phyloP scores from a whole-genome alignment of 2,888 invertebrate genomes.

The Sclerodermus sp. region DNA sequence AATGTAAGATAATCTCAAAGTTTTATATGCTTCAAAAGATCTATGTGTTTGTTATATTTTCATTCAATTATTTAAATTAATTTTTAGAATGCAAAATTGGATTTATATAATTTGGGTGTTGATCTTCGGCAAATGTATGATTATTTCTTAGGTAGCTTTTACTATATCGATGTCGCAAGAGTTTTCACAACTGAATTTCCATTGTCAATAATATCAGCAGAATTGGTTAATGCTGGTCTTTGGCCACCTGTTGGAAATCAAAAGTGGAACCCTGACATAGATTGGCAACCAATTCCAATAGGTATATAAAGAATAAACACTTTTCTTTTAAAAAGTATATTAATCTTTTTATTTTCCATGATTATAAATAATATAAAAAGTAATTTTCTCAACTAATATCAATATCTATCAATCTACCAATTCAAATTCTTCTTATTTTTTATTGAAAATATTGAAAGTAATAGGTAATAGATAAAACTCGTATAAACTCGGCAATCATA shows the following conservation, averaged over 20 bases:
- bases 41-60: not conserved
- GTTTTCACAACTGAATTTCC: conserved; percentile 70
- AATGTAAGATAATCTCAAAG: conserved; percentile 26
- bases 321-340: too few relatives aligned
- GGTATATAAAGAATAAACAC: conserved; percentile 12
- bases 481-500: too few relatives aligned
- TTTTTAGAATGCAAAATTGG: conserved; percentile 63
- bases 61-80: conserved; percentile 5
- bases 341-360: too few relatives aligned
- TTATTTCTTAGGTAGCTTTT: conserved; percentile 58
- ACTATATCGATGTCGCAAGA: conserved; percentile 47
- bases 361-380: too few relatives aligned
- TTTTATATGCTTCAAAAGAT: not conserved
- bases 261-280: conserved; percentile 62
- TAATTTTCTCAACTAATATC: not conserved
- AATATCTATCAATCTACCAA: conserved; percentile 19
- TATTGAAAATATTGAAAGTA: too few relatives aligned
- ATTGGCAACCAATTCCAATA: conserved; percentile 68
- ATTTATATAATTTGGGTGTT: conserved; percentile 60
- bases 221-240: conserved; percentile 69
- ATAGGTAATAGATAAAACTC: too few relatives aligned
- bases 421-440: too few relatives aligned
- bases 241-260: conserved; percentile 65
- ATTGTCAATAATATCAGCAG: conserved; percentile 74
- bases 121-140: conserved; percentile 60